Evolutionary conservation across 2,888 invertebrate species (phyloP).

Genomic region (Drosophila nigritarsus): DNA sequence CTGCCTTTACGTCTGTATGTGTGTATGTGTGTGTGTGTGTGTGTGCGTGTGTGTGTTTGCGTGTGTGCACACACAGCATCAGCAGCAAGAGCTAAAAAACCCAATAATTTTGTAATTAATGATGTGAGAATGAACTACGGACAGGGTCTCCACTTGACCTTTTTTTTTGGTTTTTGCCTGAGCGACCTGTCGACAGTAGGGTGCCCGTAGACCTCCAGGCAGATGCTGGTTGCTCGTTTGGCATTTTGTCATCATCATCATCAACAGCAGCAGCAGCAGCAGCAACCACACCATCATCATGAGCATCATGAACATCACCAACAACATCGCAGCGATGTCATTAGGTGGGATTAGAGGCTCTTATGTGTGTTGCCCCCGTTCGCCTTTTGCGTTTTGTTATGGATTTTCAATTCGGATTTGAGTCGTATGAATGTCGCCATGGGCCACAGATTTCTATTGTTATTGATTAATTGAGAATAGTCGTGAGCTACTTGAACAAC

Average conservation of each 20-base stretch:
- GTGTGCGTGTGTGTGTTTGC: constrained; percentile 6
- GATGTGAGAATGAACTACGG: constrained; percentile 79
- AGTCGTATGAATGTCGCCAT: constrained; percentile 45
- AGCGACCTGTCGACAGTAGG: constrained; percentile 67
- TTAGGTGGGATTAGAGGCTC: constrained; percentile 59
- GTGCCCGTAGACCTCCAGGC: constrained; percentile 75
- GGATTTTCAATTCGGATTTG: constrained; percentile 18
- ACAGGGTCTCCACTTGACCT: constrained; percentile 69
- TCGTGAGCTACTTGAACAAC: constrained; percentile 64
- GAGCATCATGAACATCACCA: constrained; percentile 41
- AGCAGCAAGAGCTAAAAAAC: constrained; percentile 42
- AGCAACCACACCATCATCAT: constrained; percentile 36
- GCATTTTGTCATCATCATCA: constrained; percentile 76
- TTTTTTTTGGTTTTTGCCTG: constrained; percentile 39
- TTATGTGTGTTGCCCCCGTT: constrained; percentile 43
- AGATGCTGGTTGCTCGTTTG: constrained; percentile 60
- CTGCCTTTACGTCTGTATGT: constrained; percentile 36
- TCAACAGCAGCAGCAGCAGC: constrained; percentile 30
- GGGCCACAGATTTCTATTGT: constrained; percentile 67
- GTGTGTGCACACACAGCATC: not conserved
- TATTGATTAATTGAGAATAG: constrained; percentile 74
- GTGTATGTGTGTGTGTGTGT: not conserved
- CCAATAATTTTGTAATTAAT: constrained; percentile 81
- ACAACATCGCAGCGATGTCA: constrained; percentile 39
- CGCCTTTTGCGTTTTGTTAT: constrained; percentile 20